Base-by-base conservation (phyloP, 2,888 invertebrate genomes). In the Lumbricus terrestris region DNA sequence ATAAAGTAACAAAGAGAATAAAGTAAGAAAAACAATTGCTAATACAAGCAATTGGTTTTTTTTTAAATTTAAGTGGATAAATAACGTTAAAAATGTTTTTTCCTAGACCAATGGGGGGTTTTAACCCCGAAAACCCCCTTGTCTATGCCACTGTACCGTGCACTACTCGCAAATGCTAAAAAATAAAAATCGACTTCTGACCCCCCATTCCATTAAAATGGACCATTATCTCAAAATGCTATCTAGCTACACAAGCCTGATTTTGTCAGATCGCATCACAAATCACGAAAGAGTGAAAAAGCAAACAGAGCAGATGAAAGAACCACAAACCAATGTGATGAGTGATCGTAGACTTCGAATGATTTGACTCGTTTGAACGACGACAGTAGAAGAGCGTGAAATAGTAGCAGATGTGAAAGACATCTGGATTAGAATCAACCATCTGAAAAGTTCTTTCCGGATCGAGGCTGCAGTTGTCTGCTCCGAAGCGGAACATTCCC, bases 391-490 rank as follows among this genome's bases (percentile, higher is more conserved):
- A 91, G 38, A 91, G 38, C 0, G 89, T 89, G 82, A 91, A 54
- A 85, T 82, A 91, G 90, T 85, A 89, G 47, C 91, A 90, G 88
- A 89, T 83, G 88, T 91, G 91, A 23, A 91, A 82, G 89, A 90
- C 91, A 20, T 89, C 90, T 29, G 90, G 82, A 89, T 92, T 85
- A 15, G 82, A 35, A 20, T 33, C 85, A 82, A 89, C 85, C 90
- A 91, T 88, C 91, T 91, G 91, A 90, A 91, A 91, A 20, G 90
- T 91, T 34, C 91, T 35, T 16, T 91, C 90, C 15, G 91, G 89
- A 69, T 91, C 91, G 40, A 91, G 54, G 37, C 85, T 34, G 82
- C 91, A 91, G 88, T 91, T 92, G n/a, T 90, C 33, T 47, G 91
- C 34, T 37, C 37, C 89, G 89, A 91, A 91, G 11, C 91, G 90